A percentile compares a stretch with the other conserved stretches of the same genome.
Evolutionary conservation across 2,797 vertebrate genomes (phyloP).

Genomic region (Tokudaia tokunoshimensis): DNA sequence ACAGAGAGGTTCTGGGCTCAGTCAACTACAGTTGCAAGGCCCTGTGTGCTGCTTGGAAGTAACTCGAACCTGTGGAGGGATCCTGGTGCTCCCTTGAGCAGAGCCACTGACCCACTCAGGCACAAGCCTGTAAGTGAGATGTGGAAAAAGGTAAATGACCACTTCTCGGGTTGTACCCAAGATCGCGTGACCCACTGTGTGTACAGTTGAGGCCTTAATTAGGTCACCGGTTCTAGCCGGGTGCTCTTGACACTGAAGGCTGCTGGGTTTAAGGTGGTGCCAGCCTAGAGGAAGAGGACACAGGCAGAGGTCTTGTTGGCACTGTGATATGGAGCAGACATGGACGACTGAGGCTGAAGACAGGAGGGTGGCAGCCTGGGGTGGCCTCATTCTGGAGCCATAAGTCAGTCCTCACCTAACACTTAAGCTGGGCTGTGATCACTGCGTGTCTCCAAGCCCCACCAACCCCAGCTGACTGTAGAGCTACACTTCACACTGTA

Average conservation of each 20-base stretch:
- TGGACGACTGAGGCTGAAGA: background rate
- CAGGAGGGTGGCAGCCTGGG: background rate
- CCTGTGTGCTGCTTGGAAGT: background rate
- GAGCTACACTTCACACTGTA: background rate
- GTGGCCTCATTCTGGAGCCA: background rate
- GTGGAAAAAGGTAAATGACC: slow-evolving; percentile 66
- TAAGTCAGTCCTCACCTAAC: background rate
- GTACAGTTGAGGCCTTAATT: slow-evolving; percentile 49
- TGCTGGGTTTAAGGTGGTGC: background rate
- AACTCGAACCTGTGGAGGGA: background rate
- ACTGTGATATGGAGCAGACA: too few relatives aligned
- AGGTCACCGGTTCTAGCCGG: slow-evolving; percentile 59
- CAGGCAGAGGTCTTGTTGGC: background rate
- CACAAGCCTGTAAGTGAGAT: slow-evolving; percentile 70
- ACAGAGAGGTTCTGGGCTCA: background rate
- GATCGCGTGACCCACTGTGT: slow-evolving; percentile 69
- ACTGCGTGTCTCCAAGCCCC: background rate
- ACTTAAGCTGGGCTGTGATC: too few relatives aligned
- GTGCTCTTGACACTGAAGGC: background rate
- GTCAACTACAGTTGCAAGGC: background rate
- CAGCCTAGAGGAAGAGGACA: background rate
- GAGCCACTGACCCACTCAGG: background rate
- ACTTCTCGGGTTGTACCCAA: slow-evolving; percentile 78
- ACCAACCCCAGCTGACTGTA: background rate
- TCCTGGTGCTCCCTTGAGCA: background rate